A percentile compares a stretch with the other conserved stretches of the same genome.
Conservation (phyloP, 1,140 invertebrate species). For the Nasonia vitripennis region DNA sequence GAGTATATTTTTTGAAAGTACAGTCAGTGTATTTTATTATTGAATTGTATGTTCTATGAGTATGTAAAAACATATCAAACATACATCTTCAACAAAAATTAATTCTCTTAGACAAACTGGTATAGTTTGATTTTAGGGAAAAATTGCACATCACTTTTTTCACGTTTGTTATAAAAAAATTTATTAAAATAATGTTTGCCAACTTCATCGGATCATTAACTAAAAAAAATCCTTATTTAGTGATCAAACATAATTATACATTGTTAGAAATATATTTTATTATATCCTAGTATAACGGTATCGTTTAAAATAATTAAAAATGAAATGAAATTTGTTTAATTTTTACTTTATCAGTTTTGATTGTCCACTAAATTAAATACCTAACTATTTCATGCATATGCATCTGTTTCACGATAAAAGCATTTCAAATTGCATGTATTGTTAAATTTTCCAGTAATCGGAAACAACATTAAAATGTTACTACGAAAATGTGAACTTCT, state of each 20-base stretch:
- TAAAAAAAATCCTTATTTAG: neutral
- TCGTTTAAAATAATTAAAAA: neutral
- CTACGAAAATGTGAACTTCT: neutral
- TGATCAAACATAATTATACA: neutral
- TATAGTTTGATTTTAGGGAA: neutral
- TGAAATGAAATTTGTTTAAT: neutral
- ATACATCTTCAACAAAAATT: neutral
- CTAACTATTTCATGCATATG: neutral
- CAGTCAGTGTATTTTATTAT: neutral
- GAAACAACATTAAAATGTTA: neutral
- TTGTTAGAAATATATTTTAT: slow-evolving; percentile 8
- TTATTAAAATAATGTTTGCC: neutral
- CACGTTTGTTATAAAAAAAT: neutral
- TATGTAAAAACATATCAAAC: neutral
- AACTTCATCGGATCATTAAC: neutral
- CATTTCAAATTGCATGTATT: neutral
- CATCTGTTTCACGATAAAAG: neutral
- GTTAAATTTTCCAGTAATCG: neutral
- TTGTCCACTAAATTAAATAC: neutral
- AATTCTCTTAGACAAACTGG: neutral
- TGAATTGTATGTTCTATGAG: neutral
- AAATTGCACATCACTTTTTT: neutral
- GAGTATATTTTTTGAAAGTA: neutral
- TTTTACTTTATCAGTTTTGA: neutral
- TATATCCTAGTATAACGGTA: neutral